These are phyloP conservation scores for Zeuzera pyrina DNA, from an alignment of 2,888 invertebrate genomes.

Conservation along the genomic window DNA sequence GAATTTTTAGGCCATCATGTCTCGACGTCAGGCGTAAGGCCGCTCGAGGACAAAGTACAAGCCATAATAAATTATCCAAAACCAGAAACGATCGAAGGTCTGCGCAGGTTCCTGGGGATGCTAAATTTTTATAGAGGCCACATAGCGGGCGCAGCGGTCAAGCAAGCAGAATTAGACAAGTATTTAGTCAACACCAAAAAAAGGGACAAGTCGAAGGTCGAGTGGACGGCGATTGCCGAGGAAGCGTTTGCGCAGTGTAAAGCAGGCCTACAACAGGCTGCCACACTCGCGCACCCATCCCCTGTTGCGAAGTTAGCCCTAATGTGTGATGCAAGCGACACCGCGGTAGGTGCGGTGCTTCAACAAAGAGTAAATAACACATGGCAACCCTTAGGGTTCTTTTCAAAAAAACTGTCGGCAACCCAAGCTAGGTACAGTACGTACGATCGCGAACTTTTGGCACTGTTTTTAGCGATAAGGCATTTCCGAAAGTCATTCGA, in stretches of 20 bases:
- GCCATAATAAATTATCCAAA: constrained; percentile 5
- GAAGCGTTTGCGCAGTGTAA: constrained; percentile 7
- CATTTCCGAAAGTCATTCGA: too few species aligned
- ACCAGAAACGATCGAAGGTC: constrained; percentile 7
- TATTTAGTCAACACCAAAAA: constrained; percentile 8
- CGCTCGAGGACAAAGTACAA: constrained; percentile 5
- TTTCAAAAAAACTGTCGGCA: too few species aligned
- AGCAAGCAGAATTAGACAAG: constrained; percentile 5
- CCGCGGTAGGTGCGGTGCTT: too few species aligned
- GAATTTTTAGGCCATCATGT: constrained; percentile 8
- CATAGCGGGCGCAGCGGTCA: constrained; percentile 5
- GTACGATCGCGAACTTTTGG: too few species aligned
- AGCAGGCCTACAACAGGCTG: constrained; percentile 3
- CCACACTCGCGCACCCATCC: too few species aligned
- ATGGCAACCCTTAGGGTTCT: too few species aligned
- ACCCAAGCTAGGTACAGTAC: too few species aligned
- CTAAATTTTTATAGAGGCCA: constrained; percentile 10
- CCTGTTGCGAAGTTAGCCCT: too few species aligned
- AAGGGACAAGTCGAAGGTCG: constrained; percentile 8
- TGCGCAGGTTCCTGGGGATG: constrained; percentile 11
- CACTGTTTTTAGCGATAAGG: too few species aligned
- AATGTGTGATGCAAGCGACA: too few species aligned
- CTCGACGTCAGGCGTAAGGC: constrained; percentile 3
- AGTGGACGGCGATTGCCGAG: constrained; percentile 6
- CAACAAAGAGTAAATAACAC: too few species aligned